phyloP scores from a whole-genome alignment of 1,140 invertebrate species.

The Brachystomella parvula region DNA sequence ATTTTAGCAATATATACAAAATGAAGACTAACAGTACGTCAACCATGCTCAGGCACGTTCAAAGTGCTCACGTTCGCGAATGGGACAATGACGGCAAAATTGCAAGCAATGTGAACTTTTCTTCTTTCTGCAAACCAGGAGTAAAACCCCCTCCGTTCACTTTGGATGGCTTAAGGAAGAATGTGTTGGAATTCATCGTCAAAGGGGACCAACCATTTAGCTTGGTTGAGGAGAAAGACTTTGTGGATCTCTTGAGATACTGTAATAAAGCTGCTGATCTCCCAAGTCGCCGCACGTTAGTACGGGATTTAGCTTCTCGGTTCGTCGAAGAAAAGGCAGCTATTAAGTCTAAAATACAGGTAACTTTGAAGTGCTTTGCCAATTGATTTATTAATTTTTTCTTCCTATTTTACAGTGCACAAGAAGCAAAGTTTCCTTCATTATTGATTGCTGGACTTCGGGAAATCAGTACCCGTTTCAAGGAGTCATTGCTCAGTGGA shows the following conservation, averaged over 20 bases:
- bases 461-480: constrained; percentile 39
- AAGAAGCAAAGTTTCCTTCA: constrained; percentile 25
- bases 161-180: not conserved
- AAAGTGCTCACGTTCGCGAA: not conserved
- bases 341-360: not conserved
- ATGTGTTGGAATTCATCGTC: not conserved
- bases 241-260: not conserved
- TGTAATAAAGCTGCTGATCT: not conserved
- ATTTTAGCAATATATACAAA: not conserved
- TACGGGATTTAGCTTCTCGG: not conserved
- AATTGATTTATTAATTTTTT: no score
- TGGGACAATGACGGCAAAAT: not conserved
- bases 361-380: no score
- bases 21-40: not conserved
- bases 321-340: not conserved
- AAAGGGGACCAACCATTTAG: constrained; percentile 1
- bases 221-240: not conserved
- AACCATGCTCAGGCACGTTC: not conserved
- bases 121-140: not conserved
- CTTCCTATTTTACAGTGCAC: not conserved
- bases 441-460: constrained; percentile 42
- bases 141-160: not conserved
- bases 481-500: constrained; percentile 39
- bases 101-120: not conserved
- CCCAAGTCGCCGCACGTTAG: not conserved